phyloP scores from a whole-genome alignment of 2,888 invertebrate species.

The Perdita meconis region DNA sequence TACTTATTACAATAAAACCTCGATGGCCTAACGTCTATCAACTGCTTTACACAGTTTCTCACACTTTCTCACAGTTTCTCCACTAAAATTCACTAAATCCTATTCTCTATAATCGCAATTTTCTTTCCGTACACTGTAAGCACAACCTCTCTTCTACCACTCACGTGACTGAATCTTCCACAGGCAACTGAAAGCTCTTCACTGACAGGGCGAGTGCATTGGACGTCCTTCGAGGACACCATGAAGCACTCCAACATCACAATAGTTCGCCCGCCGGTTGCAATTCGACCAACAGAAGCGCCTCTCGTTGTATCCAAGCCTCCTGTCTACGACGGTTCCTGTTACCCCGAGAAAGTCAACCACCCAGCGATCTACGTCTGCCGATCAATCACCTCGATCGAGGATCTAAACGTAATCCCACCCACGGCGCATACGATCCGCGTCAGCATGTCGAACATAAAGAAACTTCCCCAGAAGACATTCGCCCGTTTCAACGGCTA shows the following conservation, averaged over 20 bases:
- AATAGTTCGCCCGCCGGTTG: constrained; percentile 1
- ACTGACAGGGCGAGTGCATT: constrained; percentile 64
- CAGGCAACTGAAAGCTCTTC: background rate
- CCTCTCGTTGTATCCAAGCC: background rate
- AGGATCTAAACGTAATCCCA: constrained; percentile 66
- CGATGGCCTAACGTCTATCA: too few relatives aligned
- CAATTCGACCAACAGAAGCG: background rate
- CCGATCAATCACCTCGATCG: constrained; percentile 66
- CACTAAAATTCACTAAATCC: background rate
- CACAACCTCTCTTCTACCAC: too few relatives aligned
- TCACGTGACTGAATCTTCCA: background rate
- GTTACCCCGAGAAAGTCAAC: constrained; percentile 28
- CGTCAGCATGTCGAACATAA: constrained; percentile 68
- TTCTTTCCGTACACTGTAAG: too few relatives aligned
- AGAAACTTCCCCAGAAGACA: constrained; percentile 58
- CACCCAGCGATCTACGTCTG: constrained; percentile 57
- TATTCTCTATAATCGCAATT: too few relatives aligned
- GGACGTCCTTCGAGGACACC: constrained; percentile 67
- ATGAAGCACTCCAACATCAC: constrained; percentile 52
- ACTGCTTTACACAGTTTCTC: background rate
- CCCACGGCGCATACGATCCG: constrained; percentile 60
- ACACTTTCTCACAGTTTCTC: background rate
- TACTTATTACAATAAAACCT: too few relatives aligned
- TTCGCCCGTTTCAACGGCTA: constrained; percentile 73
- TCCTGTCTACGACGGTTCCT: constrained; percentile 42